Evolutionary conservation across 1,140 invertebrate genomes (phyloP).

Genomic region (Diorhabda sublineata): DNA sequence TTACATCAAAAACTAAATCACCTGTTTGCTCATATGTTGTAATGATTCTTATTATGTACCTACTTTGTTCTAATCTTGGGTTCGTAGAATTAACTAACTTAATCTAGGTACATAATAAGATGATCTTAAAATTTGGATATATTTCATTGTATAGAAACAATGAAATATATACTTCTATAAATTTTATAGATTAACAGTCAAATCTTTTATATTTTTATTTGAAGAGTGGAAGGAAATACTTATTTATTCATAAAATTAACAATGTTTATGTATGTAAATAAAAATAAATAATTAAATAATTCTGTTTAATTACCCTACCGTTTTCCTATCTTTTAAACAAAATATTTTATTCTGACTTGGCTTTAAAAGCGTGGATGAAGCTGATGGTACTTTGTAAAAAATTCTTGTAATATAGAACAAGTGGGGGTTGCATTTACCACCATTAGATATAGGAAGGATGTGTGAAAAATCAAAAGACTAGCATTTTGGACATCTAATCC

Average conservation of each 20-base stretch:
- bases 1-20: not conserved
- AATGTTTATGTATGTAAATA: conserved; percentile 1
- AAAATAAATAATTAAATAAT: not conserved
- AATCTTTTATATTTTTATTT: not conserved
- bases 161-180: not conserved
- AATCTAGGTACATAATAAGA: not conserved
- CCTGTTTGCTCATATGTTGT: not conserved
- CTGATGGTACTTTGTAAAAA: too few species aligned
- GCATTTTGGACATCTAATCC: too few species aligned
- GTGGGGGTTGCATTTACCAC: too few species aligned
- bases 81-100: not conserved
- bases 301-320: too few species aligned
- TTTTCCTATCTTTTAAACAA: too few species aligned
- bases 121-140: not conserved
- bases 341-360: too few species aligned
- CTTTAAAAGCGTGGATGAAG: too few species aligned
- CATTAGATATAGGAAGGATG: too few species aligned
- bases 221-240: not conserved
- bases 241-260: conserved; percentile 3
- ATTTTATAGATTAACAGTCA: conserved; percentile 3
- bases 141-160: not conserved
- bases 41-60: not conserved
- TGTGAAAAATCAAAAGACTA: too few species aligned
- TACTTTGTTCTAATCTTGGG: not conserved
- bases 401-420: too few species aligned